Evolutionary conservation across 2,888 invertebrate species (phyloP).

Genomic region (Scaptomyza caliginosa): DNA sequence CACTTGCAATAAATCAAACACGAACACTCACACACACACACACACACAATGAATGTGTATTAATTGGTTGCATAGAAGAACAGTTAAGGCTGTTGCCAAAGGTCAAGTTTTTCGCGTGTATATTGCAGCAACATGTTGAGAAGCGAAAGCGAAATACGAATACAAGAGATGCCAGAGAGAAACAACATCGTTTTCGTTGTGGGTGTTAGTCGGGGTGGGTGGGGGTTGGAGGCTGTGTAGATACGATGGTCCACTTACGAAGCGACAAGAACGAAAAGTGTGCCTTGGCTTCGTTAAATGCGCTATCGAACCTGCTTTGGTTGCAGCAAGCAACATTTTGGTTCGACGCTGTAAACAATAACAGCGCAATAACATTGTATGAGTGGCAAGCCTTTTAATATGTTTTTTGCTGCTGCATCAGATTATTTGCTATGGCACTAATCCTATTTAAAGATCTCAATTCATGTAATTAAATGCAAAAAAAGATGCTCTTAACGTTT

Average conservation of each 20-base stretch:
- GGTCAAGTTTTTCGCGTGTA: constrained; percentile 60
- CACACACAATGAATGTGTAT: constrained; percentile 32
- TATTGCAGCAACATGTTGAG: constrained; percentile 55
- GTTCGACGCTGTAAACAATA: constrained; percentile 18
- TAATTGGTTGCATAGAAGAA: constrained; percentile 69
- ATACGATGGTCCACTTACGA: constrained; percentile 39
- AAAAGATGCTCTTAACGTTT: too few relatives aligned
- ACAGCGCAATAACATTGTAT: constrained; percentile 8
- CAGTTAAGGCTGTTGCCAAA: constrained; percentile 69
- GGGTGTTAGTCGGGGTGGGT: too few relatives aligned
- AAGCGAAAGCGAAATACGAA: not conserved
- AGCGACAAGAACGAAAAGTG: constrained; percentile 28
- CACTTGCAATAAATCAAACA: constrained; percentile 70
- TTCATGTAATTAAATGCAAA: not conserved
- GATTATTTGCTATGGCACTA: constrained; percentile 1
- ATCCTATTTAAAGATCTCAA: constrained; percentile 2
- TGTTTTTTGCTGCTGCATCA: constrained; percentile 6
- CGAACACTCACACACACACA: constrained; percentile 39
- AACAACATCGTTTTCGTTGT: not conserved
- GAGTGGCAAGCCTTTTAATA: not conserved
- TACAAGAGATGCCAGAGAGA: constrained; percentile 19
- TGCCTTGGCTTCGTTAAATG: constrained; percentile 30
- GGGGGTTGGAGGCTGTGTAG: not conserved
- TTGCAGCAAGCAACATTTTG: constrained; percentile 23
- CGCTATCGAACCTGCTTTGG: constrained; percentile 6